phyloP scores from a whole-genome alignment of 1,140 invertebrate genomes.

The Argopecten irradians region DNA sequence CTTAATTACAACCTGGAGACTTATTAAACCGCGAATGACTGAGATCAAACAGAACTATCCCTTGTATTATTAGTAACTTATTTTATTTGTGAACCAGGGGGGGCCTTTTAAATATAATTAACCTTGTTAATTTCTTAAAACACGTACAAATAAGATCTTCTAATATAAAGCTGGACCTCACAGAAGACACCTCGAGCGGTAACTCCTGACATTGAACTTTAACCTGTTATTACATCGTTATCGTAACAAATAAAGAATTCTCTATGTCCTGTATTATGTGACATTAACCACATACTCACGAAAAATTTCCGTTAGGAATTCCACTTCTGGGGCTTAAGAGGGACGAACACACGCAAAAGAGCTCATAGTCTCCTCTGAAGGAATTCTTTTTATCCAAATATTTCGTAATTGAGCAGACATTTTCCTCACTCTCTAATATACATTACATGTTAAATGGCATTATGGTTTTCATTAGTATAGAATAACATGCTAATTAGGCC shows the following conservation, averaged over 20 bases:
- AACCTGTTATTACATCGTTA: not conserved
- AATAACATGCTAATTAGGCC: not conserved
- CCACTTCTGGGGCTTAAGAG: not conserved
- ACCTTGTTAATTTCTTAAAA: conserved; percentile 12
- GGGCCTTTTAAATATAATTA: not conserved
- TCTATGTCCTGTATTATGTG: not conserved
- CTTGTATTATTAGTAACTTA: not conserved
- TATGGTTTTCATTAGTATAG: not conserved
- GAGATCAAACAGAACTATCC: not conserved
- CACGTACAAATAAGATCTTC: not conserved
- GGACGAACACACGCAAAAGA: not conserved
- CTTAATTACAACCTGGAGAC: not conserved
- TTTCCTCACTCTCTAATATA: not conserved
- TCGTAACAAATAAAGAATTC: not conserved
- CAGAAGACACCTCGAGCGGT: not conserved
- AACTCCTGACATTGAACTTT: not conserved
- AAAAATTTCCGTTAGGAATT: not conserved
- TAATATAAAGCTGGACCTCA: not conserved
- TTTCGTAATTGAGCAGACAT: not conserved
- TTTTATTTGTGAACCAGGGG: not conserved
- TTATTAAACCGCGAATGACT: not conserved
- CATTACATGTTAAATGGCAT: not conserved
- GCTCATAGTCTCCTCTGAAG: not conserved
- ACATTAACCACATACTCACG: conserved; percentile 15
- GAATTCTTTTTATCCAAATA: conserved; percentile 18